Base-by-base conservation (phyloP, 2,113 vertebrate species). In the Anolis sagrei region DNA sequence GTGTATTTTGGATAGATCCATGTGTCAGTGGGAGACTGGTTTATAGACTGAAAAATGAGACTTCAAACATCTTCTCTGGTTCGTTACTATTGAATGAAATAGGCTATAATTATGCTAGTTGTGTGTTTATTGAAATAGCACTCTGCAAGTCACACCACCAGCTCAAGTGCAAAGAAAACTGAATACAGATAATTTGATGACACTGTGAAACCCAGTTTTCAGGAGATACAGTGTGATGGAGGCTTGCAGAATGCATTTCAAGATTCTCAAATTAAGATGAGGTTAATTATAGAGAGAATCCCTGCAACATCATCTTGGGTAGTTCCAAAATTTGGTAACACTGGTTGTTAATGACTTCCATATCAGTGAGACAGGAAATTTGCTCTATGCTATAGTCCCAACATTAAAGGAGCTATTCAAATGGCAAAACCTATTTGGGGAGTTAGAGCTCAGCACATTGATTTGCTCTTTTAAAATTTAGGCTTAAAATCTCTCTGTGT, bases 51-150 rank as follows among this genome's bases (percentile, higher is more conserved):
- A 84, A 64, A 69, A 83, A 77, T 36, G 23, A 76, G 73, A 7
- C 58, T 84, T 84, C 61, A 54, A 68, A 61, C 32, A 74, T 83
- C 70, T 54, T 70, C 80, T 54, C 49, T 81, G 69, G 51, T 36
- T 83, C 44, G 51, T 83, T 74, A 83, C 81, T 74, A 83, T 74
- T 61, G 18, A 83, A 51, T 69, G 61, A 84, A 84, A 69, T 68
- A 32, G 62, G 4, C n/a, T 76, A 36, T 77, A n/a, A 84, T 77
- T 68, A 49, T 77, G 34, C 36, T 74, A 44, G 14, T 8, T 74
- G 23, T 62, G 51, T 81, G 25, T 81, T 54, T 81, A 81, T 54
- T 81, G 80, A 9, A 70, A 48, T 9, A 18, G 48, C 18, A 51
- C 48, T 70, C 68, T 48, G 27, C 79, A 68, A 80, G 39, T n/a